Base-by-base conservation (phyloP, 1,140 invertebrate species). In the Tetramorium alpestre region DNA sequence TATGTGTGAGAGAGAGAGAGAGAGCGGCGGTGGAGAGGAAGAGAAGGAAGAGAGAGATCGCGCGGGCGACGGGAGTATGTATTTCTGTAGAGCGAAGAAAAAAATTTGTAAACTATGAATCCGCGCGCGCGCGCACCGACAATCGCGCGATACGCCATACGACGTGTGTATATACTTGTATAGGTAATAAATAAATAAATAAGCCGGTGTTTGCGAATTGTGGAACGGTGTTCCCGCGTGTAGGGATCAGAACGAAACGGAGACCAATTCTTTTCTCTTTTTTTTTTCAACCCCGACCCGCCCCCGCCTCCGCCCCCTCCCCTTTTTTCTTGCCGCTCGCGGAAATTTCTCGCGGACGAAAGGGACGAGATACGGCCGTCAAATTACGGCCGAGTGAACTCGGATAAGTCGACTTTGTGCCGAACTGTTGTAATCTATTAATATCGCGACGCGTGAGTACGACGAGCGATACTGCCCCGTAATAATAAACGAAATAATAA, bases 81-180 rank as follows among this genome's bases (percentile, higher is more conserved):
- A 80, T 72, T 64, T 44, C 69, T 62, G 58, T 78, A 86, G 28
- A 51, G 25, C 49, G 58, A 51, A 33, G 28, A 33, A 33, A 33
- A 33, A 80, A 89, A 80, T 89, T 82, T 89, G 84, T 82, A 82
- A 86, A 89, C 84, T 77, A 87, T 6, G 73, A 65, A 44, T 58
- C 60, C 16, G 18, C 38, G 33, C 38, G 44, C 13, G 22, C 56
- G 56, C 18, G 33, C 33, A 38, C 2, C 4, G 3, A 75, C 41
- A 41, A 13, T 77, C 58, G 51, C 28, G 75, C 76, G 65, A 76
- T 44, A 65, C 62, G 85, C 54, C 54, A 28, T 78, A 87, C 88
- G 78, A 91, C 62, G 56, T 95, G 56, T 95, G 94, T 95, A 95
- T 91, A 95, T 95, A 95, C 91, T 93, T 95, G 94, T 95, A 95